Conservation (phyloP, 2,888 invertebrate species). For the Caenorhabditis sp. region DNA sequence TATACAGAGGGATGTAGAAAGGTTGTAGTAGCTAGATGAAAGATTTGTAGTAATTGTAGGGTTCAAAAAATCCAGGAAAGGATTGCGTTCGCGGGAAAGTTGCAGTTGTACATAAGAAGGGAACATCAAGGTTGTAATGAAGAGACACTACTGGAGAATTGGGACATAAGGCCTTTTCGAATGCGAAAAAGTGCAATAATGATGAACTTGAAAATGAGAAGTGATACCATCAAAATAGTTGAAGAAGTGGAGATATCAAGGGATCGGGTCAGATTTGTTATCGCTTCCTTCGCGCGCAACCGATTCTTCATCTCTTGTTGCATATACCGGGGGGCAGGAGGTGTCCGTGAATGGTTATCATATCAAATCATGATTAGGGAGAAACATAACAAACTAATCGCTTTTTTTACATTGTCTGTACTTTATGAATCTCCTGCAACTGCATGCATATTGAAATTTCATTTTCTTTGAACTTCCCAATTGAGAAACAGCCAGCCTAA, state of each 20-base stretch:
- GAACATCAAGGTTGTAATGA: not conserved
- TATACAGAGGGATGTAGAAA: too few relatives aligned
- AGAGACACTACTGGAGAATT: too few relatives aligned
- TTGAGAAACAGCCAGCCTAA: too few relatives aligned
- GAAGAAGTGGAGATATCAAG: constrained; percentile 11
- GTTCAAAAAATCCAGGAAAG: constrained; percentile 29
- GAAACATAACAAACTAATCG: not conserved
- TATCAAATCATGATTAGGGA: not conserved
- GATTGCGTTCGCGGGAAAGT: constrained; percentile 14
- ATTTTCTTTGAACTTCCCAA: too few relatives aligned
- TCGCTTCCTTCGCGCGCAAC: constrained; percentile 40
- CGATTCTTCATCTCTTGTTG: constrained; percentile 38
- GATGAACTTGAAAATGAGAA: not conserved
- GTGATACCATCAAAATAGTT: constrained; percentile 33
- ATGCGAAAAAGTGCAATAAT: constrained; percentile 26
- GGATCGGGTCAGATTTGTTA: constrained; percentile 39
- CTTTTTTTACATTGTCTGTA: not conserved
- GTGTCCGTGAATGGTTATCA: constrained; percentile 24
- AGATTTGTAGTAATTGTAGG: constrained; percentile 29
- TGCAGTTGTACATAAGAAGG: not conserved
- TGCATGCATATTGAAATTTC: too few relatives aligned
- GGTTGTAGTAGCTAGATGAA: not conserved
- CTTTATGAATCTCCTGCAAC: too few relatives aligned
- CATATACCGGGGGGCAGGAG: constrained; percentile 18
- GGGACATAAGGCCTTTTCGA: constrained; percentile 20